These are phyloP conservation scores for Pampusana beccarii DNA, from an alignment of 2,113 vertebrate species.

Conservation along the genomic window DNA sequence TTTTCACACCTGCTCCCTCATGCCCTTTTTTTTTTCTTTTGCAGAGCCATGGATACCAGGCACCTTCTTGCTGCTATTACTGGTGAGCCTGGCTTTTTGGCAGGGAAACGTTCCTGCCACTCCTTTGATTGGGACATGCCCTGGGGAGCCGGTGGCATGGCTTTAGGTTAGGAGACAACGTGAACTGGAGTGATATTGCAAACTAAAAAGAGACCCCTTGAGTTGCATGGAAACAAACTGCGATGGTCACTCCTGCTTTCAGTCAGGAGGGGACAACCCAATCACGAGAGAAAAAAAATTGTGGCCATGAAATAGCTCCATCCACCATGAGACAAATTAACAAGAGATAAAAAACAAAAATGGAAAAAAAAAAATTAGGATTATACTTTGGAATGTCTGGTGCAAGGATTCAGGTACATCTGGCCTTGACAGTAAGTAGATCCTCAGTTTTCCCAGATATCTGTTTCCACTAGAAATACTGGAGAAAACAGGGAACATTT, in stretches of 20 bases:
- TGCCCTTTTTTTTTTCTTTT: background rate
- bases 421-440: background rate
- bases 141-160: background rate
- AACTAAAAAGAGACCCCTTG: too few species aligned
- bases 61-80: background rate
- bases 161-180: background rate
- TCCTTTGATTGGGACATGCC: background rate
- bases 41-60: background rate
- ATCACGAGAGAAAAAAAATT: background rate
- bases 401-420: background rate
- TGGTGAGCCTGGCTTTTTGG: background rate
- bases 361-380: background rate
- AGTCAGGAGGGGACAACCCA: background rate
- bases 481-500: background rate
- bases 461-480: background rate
- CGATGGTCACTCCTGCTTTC: background rate
- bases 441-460: background rate
- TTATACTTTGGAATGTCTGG: background rate
- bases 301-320: background rate
- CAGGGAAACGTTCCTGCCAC: background rate
- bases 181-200: background rate
- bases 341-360: background rate
- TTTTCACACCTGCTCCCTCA: background rate
- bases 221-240: background rate
- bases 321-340: background rate